Evolutionary conservation across 2,113 vertebrate species (phyloP).

Genomic region (Calyptommatus sinebrachiatus): DNA sequence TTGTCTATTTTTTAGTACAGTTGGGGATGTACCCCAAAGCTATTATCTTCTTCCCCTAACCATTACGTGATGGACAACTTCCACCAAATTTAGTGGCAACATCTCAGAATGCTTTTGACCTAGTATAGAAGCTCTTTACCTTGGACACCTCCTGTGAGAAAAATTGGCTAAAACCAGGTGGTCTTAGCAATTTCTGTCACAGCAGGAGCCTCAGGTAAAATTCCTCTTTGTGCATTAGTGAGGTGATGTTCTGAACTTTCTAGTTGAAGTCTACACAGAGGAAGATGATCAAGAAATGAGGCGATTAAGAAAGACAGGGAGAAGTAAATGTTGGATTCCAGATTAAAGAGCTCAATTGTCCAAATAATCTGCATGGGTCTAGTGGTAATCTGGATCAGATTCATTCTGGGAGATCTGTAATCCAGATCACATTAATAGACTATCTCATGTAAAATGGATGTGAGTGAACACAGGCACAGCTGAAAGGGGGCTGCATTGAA

Average conservation of each 20-base stretch:
- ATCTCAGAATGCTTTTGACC: conserved; percentile 27
- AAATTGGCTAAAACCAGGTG: conserved; percentile 68
- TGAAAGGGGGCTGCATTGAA: too few species aligned
- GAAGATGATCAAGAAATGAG: not conserved
- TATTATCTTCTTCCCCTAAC: conserved; percentile 51
- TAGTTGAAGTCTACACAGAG: conserved; percentile 17
- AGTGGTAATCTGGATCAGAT: too few species aligned
- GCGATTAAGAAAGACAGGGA: not conserved
- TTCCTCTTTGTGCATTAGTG: conserved; percentile 13
- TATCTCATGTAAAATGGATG: too few species aligned
- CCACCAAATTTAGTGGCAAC: conserved; percentile 1
- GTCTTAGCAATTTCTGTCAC: conserved; percentile 66
- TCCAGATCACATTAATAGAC: too few species aligned
- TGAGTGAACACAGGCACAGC: too few species aligned
- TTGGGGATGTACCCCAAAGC: not conserved
- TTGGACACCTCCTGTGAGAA: conserved; percentile 63
- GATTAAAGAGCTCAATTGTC: too few species aligned
- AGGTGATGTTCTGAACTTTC: not conserved
- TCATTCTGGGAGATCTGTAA: too few species aligned
- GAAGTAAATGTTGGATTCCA: not conserved
- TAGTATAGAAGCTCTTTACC: conserved; percentile 61
- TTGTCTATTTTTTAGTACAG: too few species aligned
- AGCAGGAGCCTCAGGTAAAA: conserved; percentile 61
- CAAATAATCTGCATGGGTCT: too few species aligned
- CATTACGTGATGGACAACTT: conserved; percentile 33